Percentiles rank a stretch among this genome's conserved stretches.
Conservation (phyloP, 2,888 invertebrate genomes). For the Nemoura dubitans region DNA sequence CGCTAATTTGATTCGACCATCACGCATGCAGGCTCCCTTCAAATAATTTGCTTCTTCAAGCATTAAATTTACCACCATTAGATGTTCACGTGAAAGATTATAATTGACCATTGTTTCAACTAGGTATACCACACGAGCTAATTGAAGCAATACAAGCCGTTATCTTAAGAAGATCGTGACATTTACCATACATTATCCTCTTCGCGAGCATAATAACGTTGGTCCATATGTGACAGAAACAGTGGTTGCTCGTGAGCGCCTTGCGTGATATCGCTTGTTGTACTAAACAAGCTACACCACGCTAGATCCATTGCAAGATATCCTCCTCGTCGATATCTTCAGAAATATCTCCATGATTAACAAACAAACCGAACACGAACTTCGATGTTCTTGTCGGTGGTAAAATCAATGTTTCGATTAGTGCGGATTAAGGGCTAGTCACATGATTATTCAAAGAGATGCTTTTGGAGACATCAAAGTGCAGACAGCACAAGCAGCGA, state of each 20-base stretch:
- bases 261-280: constrained; percentile 35
- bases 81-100: constrained; percentile 28
- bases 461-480: not conserved
- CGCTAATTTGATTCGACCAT: constrained; percentile 5
- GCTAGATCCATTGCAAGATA: constrained; percentile 21
- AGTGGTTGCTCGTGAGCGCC: constrained; percentile 18
- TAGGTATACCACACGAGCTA: constrained; percentile 34
- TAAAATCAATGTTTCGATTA: constrained; percentile 28
- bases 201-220: constrained; percentile 8
- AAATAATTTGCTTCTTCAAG: constrained; percentile 32
- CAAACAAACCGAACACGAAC: not conserved
- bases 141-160: constrained; percentile 38
- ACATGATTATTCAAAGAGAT: not conserved
- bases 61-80: constrained; percentile 36
- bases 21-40: not conserved
- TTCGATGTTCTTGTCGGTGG: constrained; percentile 17
- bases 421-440: not conserved
- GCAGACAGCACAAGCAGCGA: not conserved
- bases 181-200: not conserved
- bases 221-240: constrained; percentile 33
- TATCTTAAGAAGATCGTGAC: constrained; percentile 10
- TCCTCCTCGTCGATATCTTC: not conserved
- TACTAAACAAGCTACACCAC: not conserved
- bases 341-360: constrained; percentile 17
- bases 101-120: constrained; percentile 37